Evolutionary conservation across 1,140 invertebrate genomes (phyloP).

Genomic region (Ceratina japonica): DNA sequence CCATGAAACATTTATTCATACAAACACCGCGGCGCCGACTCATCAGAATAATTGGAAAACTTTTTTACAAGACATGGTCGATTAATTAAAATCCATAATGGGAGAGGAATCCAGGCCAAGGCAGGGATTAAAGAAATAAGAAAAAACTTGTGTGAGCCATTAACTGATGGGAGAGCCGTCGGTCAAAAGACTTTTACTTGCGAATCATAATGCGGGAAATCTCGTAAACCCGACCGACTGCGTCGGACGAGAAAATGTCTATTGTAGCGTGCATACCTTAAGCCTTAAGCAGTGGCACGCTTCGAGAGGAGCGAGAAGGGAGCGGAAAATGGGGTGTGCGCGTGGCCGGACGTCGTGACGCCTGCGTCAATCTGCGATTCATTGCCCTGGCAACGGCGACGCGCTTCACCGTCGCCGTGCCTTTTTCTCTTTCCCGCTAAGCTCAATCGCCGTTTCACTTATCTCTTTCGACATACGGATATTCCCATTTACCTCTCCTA

Average conservation of each 20-base stretch:
- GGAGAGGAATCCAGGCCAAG: neutral
- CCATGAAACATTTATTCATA: neutral
- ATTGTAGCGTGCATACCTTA: constrained; percentile 55
- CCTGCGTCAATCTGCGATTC: constrained; percentile 75
- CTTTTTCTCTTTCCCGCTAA: constrained; percentile 48
- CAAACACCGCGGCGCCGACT: neutral
- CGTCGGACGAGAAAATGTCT: constrained; percentile 44
- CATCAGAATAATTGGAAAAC: neutral
- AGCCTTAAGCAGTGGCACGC: constrained; percentile 64
- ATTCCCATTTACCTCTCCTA: constrained; percentile 44
- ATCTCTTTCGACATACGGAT: constrained; percentile 54
- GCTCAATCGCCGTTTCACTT: constrained; percentile 54
- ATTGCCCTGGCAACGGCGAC: constrained; percentile 75
- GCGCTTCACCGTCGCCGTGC: constrained; percentile 42
- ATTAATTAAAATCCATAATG: neutral
- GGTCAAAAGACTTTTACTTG: constrained; percentile 33
- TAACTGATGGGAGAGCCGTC: constrained; percentile 18
- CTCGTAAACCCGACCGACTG: constrained; percentile 51
- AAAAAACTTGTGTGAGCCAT: neutral
- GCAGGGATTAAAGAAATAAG: neutral
- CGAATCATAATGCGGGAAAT: constrained; percentile 60
- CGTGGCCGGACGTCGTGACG: constrained; percentile 66
- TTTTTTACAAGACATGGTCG: neutral
- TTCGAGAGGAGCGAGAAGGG: constrained; percentile 32
- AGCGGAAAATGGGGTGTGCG: constrained; percentile 54